Percentiles rank a stretch among this genome's conserved stretches.
These are phyloP conservation scores for Microtus oregoni DNA, from an alignment of 2,113 vertebrate species.

Conservation along the genomic window DNA sequence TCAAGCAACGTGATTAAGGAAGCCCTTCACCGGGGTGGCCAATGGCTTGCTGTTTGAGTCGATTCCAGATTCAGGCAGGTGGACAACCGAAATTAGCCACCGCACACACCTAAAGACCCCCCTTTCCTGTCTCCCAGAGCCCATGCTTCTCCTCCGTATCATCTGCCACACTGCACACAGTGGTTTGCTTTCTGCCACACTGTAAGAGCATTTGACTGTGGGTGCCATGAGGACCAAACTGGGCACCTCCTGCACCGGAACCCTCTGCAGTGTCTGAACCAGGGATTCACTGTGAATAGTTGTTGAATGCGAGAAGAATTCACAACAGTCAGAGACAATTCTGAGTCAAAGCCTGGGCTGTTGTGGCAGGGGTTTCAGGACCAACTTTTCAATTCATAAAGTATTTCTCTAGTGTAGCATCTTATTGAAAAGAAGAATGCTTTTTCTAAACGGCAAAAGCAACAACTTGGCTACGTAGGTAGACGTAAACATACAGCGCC, in stretches of 20 bases:
- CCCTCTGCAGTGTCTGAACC: too few species aligned
- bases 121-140: too few species aligned
- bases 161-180: background rate
- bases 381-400: conserved; percentile 23
- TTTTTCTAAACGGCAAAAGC: background rate
- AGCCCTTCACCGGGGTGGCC: background rate
- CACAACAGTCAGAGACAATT: background rate
- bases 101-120: too few species aligned
- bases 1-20: background rate
- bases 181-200: background rate
- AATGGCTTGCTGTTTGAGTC: background rate
- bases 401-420: background rate
- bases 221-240: background rate
- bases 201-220: background rate
- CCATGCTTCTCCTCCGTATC: background rate
- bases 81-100: background rate
- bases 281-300: background rate
- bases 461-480: background rate
- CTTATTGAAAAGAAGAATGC: background rate
- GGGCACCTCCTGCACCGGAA: background rate
- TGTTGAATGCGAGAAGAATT: background rate
- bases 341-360: background rate
- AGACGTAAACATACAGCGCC: background rate
- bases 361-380: background rate
- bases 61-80: background rate